These are phyloP conservation scores for Pseudopleuronectes americanus DNA, from an alignment of 2,797 vertebrate species.

Conservation along the genomic window DNA sequence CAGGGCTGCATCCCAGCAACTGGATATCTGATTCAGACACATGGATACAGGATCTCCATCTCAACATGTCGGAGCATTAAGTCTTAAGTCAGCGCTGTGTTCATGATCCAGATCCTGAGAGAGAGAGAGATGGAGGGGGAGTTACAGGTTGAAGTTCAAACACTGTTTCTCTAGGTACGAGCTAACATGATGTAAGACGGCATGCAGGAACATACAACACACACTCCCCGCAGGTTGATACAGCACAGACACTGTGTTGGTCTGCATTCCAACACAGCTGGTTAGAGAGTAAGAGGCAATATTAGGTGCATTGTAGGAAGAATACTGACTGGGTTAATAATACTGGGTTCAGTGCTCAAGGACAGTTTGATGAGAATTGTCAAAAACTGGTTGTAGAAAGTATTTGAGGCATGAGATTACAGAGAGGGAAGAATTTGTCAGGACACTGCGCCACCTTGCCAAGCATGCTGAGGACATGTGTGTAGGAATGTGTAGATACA, in stretches of 20 bases:
- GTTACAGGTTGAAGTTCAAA: no score
- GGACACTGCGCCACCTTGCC: background rate
- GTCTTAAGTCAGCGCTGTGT: slow-evolving; percentile 38
- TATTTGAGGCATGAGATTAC: background rate
- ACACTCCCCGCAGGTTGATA: slow-evolving; percentile 15
- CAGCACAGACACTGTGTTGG: slow-evolving; percentile 24
- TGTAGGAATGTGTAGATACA: background rate
- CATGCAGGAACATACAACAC: background rate
- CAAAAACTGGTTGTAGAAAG: slow-evolving; percentile 6
- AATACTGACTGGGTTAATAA: background rate
- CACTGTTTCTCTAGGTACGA: background rate
- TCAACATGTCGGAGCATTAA: slow-evolving; percentile 35
- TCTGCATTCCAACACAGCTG: slow-evolving; percentile 28
- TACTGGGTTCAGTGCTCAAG: slow-evolving; percentile 1
- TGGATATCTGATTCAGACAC: slow-evolving; percentile 52
- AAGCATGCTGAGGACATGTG: background rate
- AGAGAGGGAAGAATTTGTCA: background rate
- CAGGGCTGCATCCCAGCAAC: slow-evolving; percentile 58
- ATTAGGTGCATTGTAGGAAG: slow-evolving; percentile 15
- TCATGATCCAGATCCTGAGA: slow-evolving; percentile 32
- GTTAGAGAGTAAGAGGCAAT: slow-evolving; percentile 8
- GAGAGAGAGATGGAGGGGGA: background rate
- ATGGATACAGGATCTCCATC: slow-evolving; percentile 52
- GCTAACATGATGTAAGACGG: background rate
- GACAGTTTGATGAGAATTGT: slow-evolving; percentile 19